Percentiles rank a stretch among this genome's conserved stretches.
phyloP scores from a whole-genome alignment of 2,888 invertebrate species.

The Drepana falcataria region DNA sequence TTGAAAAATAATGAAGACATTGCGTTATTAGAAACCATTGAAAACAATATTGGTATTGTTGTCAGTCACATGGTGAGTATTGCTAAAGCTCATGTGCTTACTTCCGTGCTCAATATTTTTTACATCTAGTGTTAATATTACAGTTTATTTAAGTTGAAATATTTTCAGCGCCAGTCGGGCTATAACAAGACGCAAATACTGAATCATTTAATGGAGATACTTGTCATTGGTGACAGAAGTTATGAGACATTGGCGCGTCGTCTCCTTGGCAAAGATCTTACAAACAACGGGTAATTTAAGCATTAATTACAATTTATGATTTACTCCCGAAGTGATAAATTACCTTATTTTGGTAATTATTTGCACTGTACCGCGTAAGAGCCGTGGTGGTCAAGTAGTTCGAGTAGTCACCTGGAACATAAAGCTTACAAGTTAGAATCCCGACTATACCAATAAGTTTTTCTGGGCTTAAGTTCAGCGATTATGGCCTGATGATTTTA shows the following conservation, averaged over 20 bases:
- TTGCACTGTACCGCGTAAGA: no score
- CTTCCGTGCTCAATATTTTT: neutral
- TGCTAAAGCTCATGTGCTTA: neutral
- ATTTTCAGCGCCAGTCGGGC: conserved; percentile 54
- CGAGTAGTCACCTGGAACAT: no score
- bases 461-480: no score
- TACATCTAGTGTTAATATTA: neutral
- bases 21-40: conserved; percentile 48
- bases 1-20: conserved; percentile 47
- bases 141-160: conserved; percentile 21
- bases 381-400: no score
- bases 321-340: conserved; percentile 15
- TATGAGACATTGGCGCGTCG: conserved; percentile 52
- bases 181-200: conserved; percentile 60
- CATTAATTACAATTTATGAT: conserved; percentile 16
- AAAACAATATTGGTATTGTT: conserved; percentile 45
- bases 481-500: no score
- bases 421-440: no score
- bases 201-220: conserved; percentile 59
- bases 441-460: no score
- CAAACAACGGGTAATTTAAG: conserved; percentile 40
- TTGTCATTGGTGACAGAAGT: conserved; percentile 53
- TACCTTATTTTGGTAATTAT: conserved; percentile 10
- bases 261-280: conserved; percentile 37
- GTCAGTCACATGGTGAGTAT: conserved; percentile 54